Percentiles rank a stretch among this genome's conserved stretches.
These are phyloP conservation scores for Platynereis dumerilii DNA, from an alignment of 2,888 invertebrate genomes.

Conservation along the genomic window DNA sequence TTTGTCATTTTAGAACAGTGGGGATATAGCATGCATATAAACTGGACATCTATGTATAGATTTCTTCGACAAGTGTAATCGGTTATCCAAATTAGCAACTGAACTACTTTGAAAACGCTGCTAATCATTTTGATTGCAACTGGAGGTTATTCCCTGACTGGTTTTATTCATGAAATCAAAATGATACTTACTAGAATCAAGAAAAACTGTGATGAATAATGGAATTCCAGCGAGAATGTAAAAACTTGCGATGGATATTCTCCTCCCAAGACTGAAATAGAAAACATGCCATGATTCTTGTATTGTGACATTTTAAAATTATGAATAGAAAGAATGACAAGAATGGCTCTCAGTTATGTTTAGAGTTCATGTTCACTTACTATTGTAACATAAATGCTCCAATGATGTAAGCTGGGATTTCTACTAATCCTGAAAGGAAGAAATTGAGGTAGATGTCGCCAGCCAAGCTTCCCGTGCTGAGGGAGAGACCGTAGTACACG, in stretches of 20 bases:
- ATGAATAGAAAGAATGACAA: too few relatives aligned
- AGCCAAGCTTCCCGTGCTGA: conserved; percentile 27
- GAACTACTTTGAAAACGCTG: too few relatives aligned
- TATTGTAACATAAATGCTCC: conserved; percentile 11
- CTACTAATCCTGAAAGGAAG: conserved; percentile 27
- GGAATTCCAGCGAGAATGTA: conserved; percentile 19
- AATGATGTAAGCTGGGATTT: conserved; percentile 28
- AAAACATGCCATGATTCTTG: too few relatives aligned
- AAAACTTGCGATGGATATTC: conserved; percentile 15
- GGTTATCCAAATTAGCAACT: too few relatives aligned
- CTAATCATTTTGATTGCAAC: too few relatives aligned
- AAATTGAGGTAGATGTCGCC: conserved; percentile 31
- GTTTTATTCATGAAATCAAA: too few relatives aligned
- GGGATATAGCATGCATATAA: too few relatives aligned
- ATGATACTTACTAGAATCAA: neutral
- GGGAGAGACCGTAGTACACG: conserved; percentile 29
- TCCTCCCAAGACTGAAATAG: conserved; percentile 17
- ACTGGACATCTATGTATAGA: too few relatives aligned
- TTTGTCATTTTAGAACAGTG: neutral
- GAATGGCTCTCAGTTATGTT: neutral
- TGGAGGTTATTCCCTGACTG: too few relatives aligned
- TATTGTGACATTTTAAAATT: too few relatives aligned
- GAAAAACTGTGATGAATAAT: conserved; percentile 17
- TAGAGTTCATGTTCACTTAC: conserved; percentile 10
- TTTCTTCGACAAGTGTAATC: too few relatives aligned